Conservation (phyloP, 2,888 invertebrate genomes). For the Tetheella fluctuosa region DNA sequence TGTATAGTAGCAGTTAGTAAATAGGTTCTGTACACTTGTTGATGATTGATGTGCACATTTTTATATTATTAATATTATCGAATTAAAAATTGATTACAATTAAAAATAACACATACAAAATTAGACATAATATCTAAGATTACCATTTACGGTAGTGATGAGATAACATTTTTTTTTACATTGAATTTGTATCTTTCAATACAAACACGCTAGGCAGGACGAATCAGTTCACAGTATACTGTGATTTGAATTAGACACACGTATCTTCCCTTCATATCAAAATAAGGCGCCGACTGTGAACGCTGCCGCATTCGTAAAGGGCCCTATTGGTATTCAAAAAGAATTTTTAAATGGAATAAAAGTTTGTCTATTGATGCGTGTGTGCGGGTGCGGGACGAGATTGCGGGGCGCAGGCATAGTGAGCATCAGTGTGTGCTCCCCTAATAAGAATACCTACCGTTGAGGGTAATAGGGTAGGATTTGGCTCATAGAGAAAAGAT, state of each 20-base stretch:
- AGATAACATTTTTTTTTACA: neutral
- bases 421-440: conserved; percentile 23
- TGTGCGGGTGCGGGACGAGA: conserved; percentile 21
- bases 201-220: too few species aligned
- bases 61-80: too few species aligned
- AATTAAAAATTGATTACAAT: too few species aligned
- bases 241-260: conserved; percentile 38
- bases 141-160: neutral
- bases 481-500: conserved; percentile 58
- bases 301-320: conserved; percentile 40
- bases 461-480: conserved; percentile 62
- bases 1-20: too few species aligned
- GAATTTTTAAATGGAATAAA: conserved; percentile 58
- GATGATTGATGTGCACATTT: too few species aligned
- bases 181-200: conserved; percentile 13
- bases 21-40: too few species aligned
- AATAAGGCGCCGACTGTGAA: conserved; percentile 24
- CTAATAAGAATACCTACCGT: conserved; percentile 60
- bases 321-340: conserved; percentile 56
- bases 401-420: conserved; percentile 25
- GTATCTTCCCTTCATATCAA: conserved; percentile 13
- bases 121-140: too few species aligned
- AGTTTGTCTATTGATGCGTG: conserved; percentile 47
- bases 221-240: conserved; percentile 33
- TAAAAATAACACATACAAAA: too few species aligned